Conservation (phyloP, 1,140 invertebrate species). For the Argopecten irradians region DNA sequence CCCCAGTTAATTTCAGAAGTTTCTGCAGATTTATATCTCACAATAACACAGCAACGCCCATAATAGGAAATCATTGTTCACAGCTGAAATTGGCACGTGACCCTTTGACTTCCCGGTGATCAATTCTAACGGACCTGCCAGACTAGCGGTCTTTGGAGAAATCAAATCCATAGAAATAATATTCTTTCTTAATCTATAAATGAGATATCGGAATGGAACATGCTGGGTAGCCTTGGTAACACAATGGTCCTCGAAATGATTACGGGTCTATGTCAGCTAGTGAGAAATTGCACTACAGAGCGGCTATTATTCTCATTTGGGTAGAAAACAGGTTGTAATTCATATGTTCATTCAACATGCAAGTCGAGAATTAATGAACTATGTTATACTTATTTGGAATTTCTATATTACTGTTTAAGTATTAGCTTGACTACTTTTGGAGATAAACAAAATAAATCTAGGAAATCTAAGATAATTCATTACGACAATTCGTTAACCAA, state of each 20-base stretch:
- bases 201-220: conserved; percentile 6
- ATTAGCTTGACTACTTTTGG: too few species aligned
- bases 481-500: too few species aligned
- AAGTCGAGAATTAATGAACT: too few species aligned
- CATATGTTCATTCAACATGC: not conserved
- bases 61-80: conserved; percentile 1
- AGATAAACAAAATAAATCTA: too few species aligned
- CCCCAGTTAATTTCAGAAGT: too few species aligned
- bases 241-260: not conserved
- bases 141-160: not conserved
- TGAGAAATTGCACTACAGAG: not conserved
- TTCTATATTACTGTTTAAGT: too few species aligned
- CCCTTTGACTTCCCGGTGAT: not conserved
- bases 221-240: not conserved
- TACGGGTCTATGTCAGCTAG: not conserved
- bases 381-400: too few species aligned
- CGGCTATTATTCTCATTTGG: not conserved
- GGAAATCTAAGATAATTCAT: too few species aligned
- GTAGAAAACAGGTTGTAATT: not conserved
- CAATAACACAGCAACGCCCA: not conserved
- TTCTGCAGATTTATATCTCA: not conserved
- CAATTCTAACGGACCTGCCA: not conserved
- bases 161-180: conserved; percentile 12
- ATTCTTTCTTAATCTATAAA: conserved; percentile 12
- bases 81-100: not conserved